Evolutionary conservation across 2,888 invertebrate genomes (phyloP), one percentile per base, ranked within the genome.

Genomic region (Smittia aterrima): DNA sequence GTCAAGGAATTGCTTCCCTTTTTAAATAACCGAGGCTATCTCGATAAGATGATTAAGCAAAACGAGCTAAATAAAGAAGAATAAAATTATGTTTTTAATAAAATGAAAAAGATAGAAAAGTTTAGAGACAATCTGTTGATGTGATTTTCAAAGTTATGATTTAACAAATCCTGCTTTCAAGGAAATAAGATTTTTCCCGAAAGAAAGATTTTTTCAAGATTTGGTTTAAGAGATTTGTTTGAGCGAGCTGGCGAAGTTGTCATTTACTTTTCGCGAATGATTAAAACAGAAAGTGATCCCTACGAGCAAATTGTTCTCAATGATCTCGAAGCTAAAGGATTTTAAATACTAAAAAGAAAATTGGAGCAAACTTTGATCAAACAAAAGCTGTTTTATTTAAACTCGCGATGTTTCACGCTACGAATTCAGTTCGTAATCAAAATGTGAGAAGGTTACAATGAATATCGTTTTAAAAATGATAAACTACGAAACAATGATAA

Each of bases 321-420:
- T 41, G 75, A 75, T 25, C 38, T 75, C 7, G 22, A 41, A n/a
- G 64, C 20, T 13, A 20, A 18, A 1, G 64, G 41, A 1, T 75
- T 62, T 40, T 24, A 18, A 6, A 62, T 75, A 58, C 11, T 41
- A 6, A 62, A 75, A 9, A 25, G 75, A n/a, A 75, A 68, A 27
- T 47, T 18, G 75, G 75, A 13, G 3, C 62, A 1, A 54, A 32
- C 6, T 7, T 72, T 1, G 41, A 62, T 25, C 70, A 70, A 25
- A 11, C 62, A 25, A 72, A 64, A 66, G 1, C 58, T 1, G 13
- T 75, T 0, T 11, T 75, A 13, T 22, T 4, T 1, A 75, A 75
- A 13, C 64, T 75, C 13, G 75, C 75, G 16, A 68, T 62, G 18
- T 70, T 70, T 38, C 75, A 75, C 41, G 72, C 75, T 20, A 40